These are phyloP conservation scores for Drosophila nikananu DNA, from an alignment of 1,140 invertebrate species.

Conservation along the genomic window DNA sequence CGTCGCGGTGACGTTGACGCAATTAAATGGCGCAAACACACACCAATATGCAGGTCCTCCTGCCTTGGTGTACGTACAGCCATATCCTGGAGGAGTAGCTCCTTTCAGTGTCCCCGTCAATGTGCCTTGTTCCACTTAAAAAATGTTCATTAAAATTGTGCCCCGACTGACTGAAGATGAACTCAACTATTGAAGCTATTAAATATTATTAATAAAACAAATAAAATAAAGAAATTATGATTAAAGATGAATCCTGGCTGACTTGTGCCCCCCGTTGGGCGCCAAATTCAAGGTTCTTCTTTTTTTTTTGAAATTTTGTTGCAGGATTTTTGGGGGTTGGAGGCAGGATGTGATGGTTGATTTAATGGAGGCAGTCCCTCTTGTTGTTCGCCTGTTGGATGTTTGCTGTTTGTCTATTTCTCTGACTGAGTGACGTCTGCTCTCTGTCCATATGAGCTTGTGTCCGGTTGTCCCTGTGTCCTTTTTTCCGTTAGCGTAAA, in stretches of 20 bases:
- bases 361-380: constrained; percentile 8
- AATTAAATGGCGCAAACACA: constrained; percentile 54
- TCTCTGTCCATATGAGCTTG: constrained; percentile 10
- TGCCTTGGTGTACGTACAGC: not conserved
- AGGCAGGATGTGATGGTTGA: constrained; percentile 1
- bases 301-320: too few relatives aligned
- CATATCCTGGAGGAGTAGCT: constrained; percentile 22
- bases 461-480: constrained; percentile 9
- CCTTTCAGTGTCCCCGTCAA: constrained; percentile 18
- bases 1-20: constrained; percentile 42
- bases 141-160: constrained; percentile 4
- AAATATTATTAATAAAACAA: not conserved
- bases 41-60: not conserved
- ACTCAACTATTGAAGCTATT: not conserved
- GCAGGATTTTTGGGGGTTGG: not conserved
- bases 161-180: not conserved
- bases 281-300: not conserved
- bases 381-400: constrained; percentile 19
- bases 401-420: constrained; percentile 54
- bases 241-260: not conserved
- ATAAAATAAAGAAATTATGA: not conserved
- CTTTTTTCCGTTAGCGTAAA: constrained; percentile 17
- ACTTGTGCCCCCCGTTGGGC: not conserved
- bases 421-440: constrained; percentile 68
- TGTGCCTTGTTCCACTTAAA: not conserved